These are phyloP conservation scores for Ormyrus nitidulus DNA, from an alignment of 2,888 invertebrate genomes.

Conservation along the genomic window DNA sequence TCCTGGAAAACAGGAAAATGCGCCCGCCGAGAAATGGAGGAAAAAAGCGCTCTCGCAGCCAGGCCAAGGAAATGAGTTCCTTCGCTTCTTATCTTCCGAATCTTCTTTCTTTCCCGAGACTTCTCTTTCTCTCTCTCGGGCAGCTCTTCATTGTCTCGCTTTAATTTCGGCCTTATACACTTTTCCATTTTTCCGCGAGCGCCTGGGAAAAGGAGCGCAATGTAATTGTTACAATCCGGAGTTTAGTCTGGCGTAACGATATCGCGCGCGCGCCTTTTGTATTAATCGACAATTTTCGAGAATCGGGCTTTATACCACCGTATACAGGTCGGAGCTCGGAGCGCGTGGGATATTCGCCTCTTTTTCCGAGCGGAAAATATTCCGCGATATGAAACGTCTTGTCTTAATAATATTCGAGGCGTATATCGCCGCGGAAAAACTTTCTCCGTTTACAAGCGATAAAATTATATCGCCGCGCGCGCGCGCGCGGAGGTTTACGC, in stretches of 20 bases:
- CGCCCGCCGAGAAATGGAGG: neutral
- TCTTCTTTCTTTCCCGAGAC: slow-evolving; percentile 24
- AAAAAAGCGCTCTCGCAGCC: no score
- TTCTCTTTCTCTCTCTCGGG: slow-evolving; percentile 11
- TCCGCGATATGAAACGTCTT: neutral
- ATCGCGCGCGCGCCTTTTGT: neutral
- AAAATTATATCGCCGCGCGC: slow-evolving; percentile 20
- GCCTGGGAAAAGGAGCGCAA: neutral
- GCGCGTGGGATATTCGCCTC: neutral
- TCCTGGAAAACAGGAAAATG: slow-evolving; percentile 21
- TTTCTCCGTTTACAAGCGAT: slow-evolving; percentile 47
- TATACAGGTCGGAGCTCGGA: neutral
- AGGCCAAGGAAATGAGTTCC: no score
- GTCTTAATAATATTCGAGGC: slow-evolving; percentile 22
- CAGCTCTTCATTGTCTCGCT: slow-evolving; percentile 26
- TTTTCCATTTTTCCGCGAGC: neutral
- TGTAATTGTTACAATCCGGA: neutral
- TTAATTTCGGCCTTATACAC: slow-evolving; percentile 12
- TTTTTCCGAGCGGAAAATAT: neutral
- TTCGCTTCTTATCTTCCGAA: neutral
- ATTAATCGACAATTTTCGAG: slow-evolving; percentile 5
- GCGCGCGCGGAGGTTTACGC: no score
- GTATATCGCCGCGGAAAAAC: slow-evolving; percentile 21
- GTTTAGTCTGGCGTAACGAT: neutral
- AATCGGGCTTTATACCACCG: neutral